These are phyloP conservation scores for Eira barbara DNA, from an alignment of 2,113 vertebrate genomes.

Conservation along the genomic window DNA sequence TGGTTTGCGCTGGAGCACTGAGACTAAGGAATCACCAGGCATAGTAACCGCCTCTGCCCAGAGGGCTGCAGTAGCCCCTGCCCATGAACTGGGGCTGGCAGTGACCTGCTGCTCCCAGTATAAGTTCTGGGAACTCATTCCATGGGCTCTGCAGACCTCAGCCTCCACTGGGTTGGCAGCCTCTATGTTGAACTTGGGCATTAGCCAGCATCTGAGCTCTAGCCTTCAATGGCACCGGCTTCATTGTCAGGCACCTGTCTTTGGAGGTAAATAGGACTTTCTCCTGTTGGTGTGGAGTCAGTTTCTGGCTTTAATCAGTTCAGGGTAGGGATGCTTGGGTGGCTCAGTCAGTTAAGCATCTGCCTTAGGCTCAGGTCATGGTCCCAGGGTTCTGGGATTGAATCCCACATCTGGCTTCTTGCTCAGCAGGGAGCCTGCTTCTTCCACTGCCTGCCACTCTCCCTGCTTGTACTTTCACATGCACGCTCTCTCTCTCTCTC, in stretches of 20 bases:
- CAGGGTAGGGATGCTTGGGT: not conserved
- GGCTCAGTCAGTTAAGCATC: not conserved
- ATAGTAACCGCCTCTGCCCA: not conserved
- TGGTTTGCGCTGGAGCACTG: not conserved
- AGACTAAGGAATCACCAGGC: not conserved
- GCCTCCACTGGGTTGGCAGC: not conserved
- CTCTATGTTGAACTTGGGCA: not conserved
- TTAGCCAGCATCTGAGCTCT: not conserved
- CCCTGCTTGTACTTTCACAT: too few relatives aligned
- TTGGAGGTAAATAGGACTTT: not conserved
- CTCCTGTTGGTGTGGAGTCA: not conserved
- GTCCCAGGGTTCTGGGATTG: too few relatives aligned
- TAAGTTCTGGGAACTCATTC: not conserved
- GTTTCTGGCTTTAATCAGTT: not conserved
- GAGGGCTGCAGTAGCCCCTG: not conserved
- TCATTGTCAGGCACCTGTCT: not conserved
- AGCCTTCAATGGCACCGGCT: not conserved
- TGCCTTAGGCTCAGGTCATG: too few relatives aligned
- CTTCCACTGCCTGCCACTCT: too few relatives aligned
- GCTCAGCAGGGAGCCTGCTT: too few relatives aligned
- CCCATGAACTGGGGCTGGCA: not conserved
- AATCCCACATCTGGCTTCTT: too few relatives aligned
- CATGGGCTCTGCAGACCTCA: not conserved
- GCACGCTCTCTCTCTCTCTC: too few relatives aligned
- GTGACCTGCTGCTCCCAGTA: fast-evolving